phyloP scores from a whole-genome alignment of 2,888 invertebrate genomes.

The Drosophila melanocephala region DNA sequence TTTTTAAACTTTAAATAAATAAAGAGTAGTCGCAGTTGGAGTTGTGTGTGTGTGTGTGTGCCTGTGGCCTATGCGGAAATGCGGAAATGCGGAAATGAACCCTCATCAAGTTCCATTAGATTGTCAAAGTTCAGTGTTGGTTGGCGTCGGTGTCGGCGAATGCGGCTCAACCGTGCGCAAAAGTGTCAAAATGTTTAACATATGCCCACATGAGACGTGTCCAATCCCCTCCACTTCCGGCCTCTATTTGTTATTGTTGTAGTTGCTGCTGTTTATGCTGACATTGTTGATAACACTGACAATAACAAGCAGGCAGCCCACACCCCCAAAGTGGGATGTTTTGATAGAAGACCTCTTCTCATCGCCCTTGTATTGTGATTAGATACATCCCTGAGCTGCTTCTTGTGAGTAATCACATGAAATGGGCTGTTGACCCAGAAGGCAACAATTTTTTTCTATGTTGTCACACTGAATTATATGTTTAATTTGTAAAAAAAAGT shows the following conservation, averaged over 20 bases:
- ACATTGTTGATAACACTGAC: constrained; percentile 77
- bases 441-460: not conserved
- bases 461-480: not conserved
- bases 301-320: constrained; percentile 62
- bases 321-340: constrained; percentile 14
- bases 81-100: constrained; percentile 40
- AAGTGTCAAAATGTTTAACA: constrained; percentile 80
- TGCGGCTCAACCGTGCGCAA: constrained; percentile 67
- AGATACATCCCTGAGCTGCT: constrained; percentile 32
- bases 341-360: constrained; percentile 46
- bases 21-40: constrained; percentile 1
- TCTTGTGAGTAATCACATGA: constrained; percentile 58
- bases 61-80: constrained; percentile 7
- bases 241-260: constrained; percentile 19
- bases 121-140: constrained; percentile 60
- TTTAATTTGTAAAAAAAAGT: not conserved
- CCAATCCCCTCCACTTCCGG: not conserved
- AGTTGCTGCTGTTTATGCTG: constrained; percentile 53
- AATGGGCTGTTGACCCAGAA: constrained; percentile 56
- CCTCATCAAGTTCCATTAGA: constrained; percentile 72
- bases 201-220: constrained; percentile 73
- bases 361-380: constrained; percentile 45
- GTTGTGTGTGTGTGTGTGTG: constrained; percentile 5
- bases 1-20: constrained; percentile 59
- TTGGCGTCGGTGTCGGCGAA: constrained; percentile 27